Evolutionary conservation across 2,888 invertebrate species (phyloP), one percentile per base, ranked within the genome.

Genomic region (Bedellia somnulentella): DNA sequence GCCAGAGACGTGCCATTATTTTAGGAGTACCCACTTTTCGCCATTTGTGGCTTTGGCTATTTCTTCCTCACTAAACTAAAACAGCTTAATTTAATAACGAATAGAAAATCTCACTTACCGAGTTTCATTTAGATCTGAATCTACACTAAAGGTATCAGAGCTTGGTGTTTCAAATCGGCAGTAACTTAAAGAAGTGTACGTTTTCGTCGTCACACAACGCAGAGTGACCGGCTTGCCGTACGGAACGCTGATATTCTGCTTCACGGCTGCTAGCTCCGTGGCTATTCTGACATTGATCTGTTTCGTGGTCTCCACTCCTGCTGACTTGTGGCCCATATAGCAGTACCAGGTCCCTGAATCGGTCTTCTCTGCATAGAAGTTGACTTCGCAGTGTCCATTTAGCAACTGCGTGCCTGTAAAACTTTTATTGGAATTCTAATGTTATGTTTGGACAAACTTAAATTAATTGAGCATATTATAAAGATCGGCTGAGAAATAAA

Each of bases 141-240:
- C 61, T 8, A 79, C 68, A 35, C 63, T 67, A 35, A 79, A 78
- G 2, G 78, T 64, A 14, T 38, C 48, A 0, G 58, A 70, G 28
- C 48, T 56, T 0, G 79, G 78, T 2, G 71, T 63, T 24, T 71
- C 66, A 32, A 79, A 79, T 4, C 79, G 53, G 27, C 79, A 79
- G 36, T 79, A 78, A 14, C 58, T 63, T 15, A 79, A 35, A 0
- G 76, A 58, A 3, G 47, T 43, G 15, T 52, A 39, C 0, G 52
- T 54, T 12, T 53, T 57, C 0, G 66, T 60, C 0, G 76, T 67
- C 0, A 54, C 51, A 36, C 79, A 79, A 1, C 51, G 46, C 16
- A 79, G 31, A 0, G 68, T 67, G 2, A 59, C 45, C 4, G 56
- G 32, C 28, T 60, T 58, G 6, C 58, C 61, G 12, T 60, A 52